These are phyloP conservation scores for Riptortus pedestris DNA, from an alignment of 1,140 invertebrate genomes.

Conservation along the genomic window DNA sequence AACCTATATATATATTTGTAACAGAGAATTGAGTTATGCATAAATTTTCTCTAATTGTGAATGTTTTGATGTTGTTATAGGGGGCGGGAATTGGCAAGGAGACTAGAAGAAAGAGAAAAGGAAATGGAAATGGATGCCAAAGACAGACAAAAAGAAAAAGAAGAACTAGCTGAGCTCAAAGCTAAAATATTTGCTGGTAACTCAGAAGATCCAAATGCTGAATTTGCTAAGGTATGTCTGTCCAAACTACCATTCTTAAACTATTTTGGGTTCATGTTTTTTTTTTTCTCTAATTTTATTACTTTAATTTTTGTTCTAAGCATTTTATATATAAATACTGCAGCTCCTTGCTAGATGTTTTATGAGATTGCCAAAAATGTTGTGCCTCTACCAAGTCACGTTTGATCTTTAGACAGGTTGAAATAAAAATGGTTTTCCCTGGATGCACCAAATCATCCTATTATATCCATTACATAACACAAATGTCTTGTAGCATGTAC, in stretches of 20 bases:
- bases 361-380: too few species aligned
- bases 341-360: too few species aligned
- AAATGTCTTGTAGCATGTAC: too few species aligned
- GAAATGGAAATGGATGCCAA: conserved; percentile 84
- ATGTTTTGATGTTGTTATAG: conserved; percentile 46
- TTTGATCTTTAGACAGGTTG: too few species aligned
- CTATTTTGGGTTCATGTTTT: not conserved
- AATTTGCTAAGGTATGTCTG: conserved; percentile 57
- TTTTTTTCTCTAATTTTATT: too few species aligned
- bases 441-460: too few species aligned
- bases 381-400: too few species aligned
- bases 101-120: conserved; percentile 79
- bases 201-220: conserved; percentile 61
- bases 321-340: not conserved
- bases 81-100: conserved; percentile 74
- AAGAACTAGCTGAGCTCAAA: conserved; percentile 83
- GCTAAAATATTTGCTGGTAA: conserved; percentile 68
- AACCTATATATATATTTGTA: too few species aligned
- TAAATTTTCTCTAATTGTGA: too few species aligned
- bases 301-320: not conserved
- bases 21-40: too few species aligned
- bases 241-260: conserved; percentile 19
- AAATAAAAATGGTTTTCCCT: too few species aligned
- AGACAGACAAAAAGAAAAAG: conserved; percentile 80
- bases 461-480: too few species aligned